phyloP scores from a whole-genome alignment of 2,888 invertebrate species.

The Sinopyrophorus schimmeli region DNA sequence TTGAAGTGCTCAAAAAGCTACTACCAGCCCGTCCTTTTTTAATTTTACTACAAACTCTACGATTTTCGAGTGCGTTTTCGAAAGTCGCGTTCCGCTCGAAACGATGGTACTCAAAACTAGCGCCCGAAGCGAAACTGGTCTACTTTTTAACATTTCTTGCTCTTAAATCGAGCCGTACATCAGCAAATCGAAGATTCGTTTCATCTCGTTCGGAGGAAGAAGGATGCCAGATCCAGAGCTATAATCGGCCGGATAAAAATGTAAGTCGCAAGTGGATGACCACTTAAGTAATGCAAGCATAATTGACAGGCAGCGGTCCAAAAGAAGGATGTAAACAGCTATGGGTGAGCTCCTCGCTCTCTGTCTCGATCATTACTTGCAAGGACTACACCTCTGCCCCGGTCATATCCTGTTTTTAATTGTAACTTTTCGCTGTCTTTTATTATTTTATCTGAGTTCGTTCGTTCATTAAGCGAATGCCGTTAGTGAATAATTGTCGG shows the following conservation, averaged over 20 bases:
- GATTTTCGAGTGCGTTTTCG: conserved; percentile 13
- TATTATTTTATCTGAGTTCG: conserved; percentile 14
- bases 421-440: conserved; percentile 30
- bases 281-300: conserved; percentile 49
- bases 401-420: conserved; percentile 45
- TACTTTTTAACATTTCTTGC: conserved; percentile 32
- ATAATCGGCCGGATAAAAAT: conserved; percentile 41
- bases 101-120: conserved; percentile 33
- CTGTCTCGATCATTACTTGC: conserved; percentile 24
- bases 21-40: not conserved
- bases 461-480: conserved; percentile 11
- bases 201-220: not conserved
- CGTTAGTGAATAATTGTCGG: conserved; percentile 5
- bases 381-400: conserved; percentile 33
- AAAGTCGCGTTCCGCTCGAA: conserved; percentile 30
- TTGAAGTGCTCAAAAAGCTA: conserved; percentile 1
- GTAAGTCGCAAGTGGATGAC: conserved; percentile 44
- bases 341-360: conserved; percentile 10
- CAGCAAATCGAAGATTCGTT: conserved; percentile 3
- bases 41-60: conserved; percentile 2
- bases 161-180: conserved; percentile 19
- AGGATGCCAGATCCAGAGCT: conserved; percentile 21
- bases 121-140: conserved; percentile 34
- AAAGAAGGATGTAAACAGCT: conserved; percentile 17
- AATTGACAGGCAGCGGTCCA: conserved; percentile 45